Evolutionary conservation across 30 jellyfish, hydroid and myxozoan genomes (phyloP), one percentile per base, ranked within the genome.

Genomic region (Pelagia noctiluca): DNA sequence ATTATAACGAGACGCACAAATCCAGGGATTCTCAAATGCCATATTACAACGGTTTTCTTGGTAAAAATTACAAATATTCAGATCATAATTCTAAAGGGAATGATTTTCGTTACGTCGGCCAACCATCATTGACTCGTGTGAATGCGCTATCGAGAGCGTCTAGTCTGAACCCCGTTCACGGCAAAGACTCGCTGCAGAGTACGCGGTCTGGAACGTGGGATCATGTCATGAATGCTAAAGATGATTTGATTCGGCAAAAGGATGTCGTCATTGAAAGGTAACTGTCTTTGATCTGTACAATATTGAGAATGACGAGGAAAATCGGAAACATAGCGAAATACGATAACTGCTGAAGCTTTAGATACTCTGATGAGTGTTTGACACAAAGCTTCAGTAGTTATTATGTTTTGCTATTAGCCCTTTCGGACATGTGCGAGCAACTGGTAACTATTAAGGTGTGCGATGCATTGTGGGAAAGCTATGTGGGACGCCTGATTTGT

Each of bases 241-340:
- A 89, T 72, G 88, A 73, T 31, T 60, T 89, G 50, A 89, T 89
- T 8, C 63, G 78, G 72, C 92, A 89, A 73, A 89, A 89, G 54
- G 97, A 89, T 64, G 50, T 80, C 62, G 64, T 89, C 1, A 89
- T 89, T 82, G 82, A 66, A 81, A 89, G 88, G 97, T 81, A 36
- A 57, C 48, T 28, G 34, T 34, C 22, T n/a, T 30, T n/a, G 4
- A 54, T 54, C 11, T 5, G 0, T 7, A 54, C 70, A 2, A 29
- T 54, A 54, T 22, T 62, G 74, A 22, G 3, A n/a, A n/a, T n/a
- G n/a, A n/a, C n/a, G n/a, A n/a, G n/a, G n/a, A n/a, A n/a, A n/a
- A n/a, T n/a, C n/a, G n/a, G n/a, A n/a, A n/a, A n/a, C n/a, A n/a
- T n/a, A n/a, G n/a, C n/a, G n/a, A n/a, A n/a, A n/a, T n/a, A n/a